Percentiles rank a stretch among this genome's conserved stretches.
Conservation (phyloP, 1,140 invertebrate genomes). For the Rhopalosiphum padi region DNA sequence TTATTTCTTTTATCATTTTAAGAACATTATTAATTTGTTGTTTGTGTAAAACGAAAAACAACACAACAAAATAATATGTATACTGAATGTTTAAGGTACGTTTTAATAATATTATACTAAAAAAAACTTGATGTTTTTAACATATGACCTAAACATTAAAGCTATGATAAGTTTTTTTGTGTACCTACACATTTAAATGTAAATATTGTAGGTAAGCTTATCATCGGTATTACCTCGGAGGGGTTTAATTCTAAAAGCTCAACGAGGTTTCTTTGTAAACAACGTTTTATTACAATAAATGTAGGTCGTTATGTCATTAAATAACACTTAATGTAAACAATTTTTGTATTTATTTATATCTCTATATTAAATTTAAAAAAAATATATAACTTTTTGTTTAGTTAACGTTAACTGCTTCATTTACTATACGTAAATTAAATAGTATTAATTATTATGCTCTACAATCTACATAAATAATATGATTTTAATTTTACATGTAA, state of each 20-base stretch:
- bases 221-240: not conserved
- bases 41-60: not conserved
- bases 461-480: not conserved
- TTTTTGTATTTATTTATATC: not conserved
- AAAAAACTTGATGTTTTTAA: not conserved
- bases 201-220: not conserved
- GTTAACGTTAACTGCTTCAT: not conserved
- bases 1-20: not conserved
- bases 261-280: not conserved
- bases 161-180: not conserved
- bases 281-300: not conserved
- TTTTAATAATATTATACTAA: not conserved
- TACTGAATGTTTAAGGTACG: too few relatives aligned
- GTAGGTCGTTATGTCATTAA: not conserved
- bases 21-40: not conserved
- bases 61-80: not conserved
- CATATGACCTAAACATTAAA: not conserved
- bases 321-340: not conserved
- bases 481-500: not conserved
- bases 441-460: not conserved
- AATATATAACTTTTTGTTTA: not conserved
- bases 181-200: not conserved
- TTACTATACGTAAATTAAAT: not conserved
- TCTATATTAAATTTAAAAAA: not conserved
- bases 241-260: not conserved